Evolutionary conservation across 1,140 invertebrate species (phyloP), one percentile per base, ranked within the genome.

Genomic region (Drosophila mayri): DNA sequence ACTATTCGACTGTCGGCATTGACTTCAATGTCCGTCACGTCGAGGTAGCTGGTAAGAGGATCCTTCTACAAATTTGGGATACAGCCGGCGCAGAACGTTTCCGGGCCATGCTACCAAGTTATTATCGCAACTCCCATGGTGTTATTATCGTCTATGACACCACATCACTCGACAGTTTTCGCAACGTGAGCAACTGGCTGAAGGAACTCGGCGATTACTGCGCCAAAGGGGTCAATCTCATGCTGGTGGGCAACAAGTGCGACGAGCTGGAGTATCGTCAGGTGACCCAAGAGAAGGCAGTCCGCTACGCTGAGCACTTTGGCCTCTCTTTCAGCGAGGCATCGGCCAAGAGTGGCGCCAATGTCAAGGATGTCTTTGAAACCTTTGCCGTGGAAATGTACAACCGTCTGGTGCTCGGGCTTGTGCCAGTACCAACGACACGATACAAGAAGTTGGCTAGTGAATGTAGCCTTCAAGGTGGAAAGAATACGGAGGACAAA

Each of bases 241-340:
- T 77, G 14, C 20, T 85, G 38, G 81, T 81, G 55, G 81, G 81
- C 5, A 81, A 60, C 30, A 85, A 85, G 9, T 85, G 81, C 20
- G 81, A 85, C 16, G 57, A 41, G 0, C 32, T 46, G 12, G 25
- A 22, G 11, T 0, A 22, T 0, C 81, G 81, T 2, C 30, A 60
- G 46, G 81, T 84, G 46, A 37, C 22, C n/a, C 55, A 47, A 11
- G 18, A 60, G 9, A 6, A 16, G 32, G 81, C 49, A 0, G 11
- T 22, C 3, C 20, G 10, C 10, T 80, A 40, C 35, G 77, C 81
- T 3, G 28, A 46, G 0, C 22, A 28, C 3, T n/a, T 22, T 25
- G 30, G n/a, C 2, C 4, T 81, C 0, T 9, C 14, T 1, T 83
- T 79, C 37, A 5, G 43, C 16, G 80, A 83, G 49, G 43, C 47